phyloP scores from a whole-genome alignment of 2,113 vertebrate genomes.

The Mugil cephalus region DNA sequence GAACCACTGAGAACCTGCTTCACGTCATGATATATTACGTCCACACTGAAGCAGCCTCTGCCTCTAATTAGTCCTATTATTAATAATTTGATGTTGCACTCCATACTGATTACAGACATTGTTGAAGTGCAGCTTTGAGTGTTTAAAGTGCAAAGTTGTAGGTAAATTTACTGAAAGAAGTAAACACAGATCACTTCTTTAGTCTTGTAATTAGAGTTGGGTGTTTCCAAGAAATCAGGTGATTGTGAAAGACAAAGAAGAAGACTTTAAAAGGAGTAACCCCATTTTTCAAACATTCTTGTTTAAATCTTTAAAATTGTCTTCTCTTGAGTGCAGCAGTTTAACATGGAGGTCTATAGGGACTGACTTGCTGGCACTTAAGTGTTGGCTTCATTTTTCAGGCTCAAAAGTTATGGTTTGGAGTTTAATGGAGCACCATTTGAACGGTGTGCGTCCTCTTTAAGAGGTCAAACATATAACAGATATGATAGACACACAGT shows the following conservation, averaged over 20 bases:
- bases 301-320: no score
- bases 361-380: no score
- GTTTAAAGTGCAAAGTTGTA: neutral
- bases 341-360: no score
- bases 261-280: neutral
- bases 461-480: no score
- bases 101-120: neutral
- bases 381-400: no score
- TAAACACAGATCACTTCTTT: neutral
- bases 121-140: no score
- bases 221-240: neutral
- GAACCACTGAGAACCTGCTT: neutral
- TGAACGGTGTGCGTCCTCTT: no score
- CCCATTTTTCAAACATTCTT: neutral
- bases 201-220: neutral
- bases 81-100: neutral
- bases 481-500: no score
- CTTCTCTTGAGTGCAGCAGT: no score
- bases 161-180: neutral
- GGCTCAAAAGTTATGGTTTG: no score
- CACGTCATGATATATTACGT: slow-evolving; percentile 3
- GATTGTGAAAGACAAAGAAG: neutral
- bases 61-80: slow-evolving; percentile 16
- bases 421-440: no score
- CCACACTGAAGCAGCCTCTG: neutral